A percentile compares a stretch with the other conserved stretches of the same genome.
phyloP scores from a whole-genome alignment of 2,888 invertebrate genomes.

The Patella pellucida region DNA sequence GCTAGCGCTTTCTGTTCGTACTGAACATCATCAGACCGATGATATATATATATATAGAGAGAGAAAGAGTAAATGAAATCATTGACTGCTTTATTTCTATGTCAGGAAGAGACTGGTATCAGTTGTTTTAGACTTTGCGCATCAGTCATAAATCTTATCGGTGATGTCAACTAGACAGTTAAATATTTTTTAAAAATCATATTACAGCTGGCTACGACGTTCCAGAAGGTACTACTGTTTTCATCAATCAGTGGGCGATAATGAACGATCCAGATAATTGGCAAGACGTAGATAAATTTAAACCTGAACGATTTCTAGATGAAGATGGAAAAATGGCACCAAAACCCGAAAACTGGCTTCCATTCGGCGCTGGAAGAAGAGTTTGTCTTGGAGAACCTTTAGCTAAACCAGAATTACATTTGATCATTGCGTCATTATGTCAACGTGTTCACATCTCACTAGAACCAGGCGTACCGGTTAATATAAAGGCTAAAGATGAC shows the following conservation, averaged over 20 bases:
- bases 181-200: no score
- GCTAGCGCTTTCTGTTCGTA: no score
- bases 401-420: constrained; percentile 52
- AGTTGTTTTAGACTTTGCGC: no score
- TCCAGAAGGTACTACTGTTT: constrained; percentile 49
- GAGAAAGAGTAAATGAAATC: no score
- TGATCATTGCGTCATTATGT: constrained; percentile 43
- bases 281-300: constrained; percentile 49
- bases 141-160: no score
- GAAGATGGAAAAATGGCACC: constrained; percentile 48
- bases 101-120: no score
- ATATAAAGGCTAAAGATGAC: constrained; percentile 19
- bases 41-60: no score
- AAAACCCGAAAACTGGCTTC: constrained; percentile 53
- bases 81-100: no score
- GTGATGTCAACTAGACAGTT: no score
- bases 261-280: constrained; percentile 51
- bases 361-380: constrained; percentile 58
- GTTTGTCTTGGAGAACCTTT: constrained; percentile 57
- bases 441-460: constrained; percentile 39
- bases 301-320: constrained; percentile 55
- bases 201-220: constrained; percentile 45
- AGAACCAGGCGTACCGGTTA: constrained; percentile 30
- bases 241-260: constrained; percentile 50
- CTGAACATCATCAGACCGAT: no score